A percentile compares a stretch with the other conserved stretches of the same genome.
These are phyloP conservation scores for Mesorhabditis sp. DNA, from an alignment of 2,888 invertebrate species.

Conservation along the genomic window DNA sequence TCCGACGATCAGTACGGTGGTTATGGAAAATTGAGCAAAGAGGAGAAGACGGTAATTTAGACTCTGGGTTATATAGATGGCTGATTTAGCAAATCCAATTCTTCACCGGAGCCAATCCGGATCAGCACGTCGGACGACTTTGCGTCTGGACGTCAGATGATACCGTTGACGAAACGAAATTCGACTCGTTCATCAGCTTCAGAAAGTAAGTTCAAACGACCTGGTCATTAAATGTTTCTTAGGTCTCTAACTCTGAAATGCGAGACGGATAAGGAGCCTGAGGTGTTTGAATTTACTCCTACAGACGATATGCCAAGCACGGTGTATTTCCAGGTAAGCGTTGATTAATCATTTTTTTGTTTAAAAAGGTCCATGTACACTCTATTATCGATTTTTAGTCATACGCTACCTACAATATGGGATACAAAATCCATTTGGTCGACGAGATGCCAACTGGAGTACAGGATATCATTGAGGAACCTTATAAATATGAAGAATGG, in stretches of 20 bases:
- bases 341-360: not conserved
- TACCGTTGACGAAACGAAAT: constrained; percentile 67
- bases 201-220: constrained; percentile 67
- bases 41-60: constrained; percentile 62
- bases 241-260: constrained; percentile 68
- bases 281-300: constrained; percentile 69
- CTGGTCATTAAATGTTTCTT: no score
- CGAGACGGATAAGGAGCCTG: constrained; percentile 62
- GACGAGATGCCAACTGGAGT: constrained; percentile 65
- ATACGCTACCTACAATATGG: constrained; percentile 88
- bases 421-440: constrained; percentile 85
- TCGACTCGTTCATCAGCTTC: constrained; percentile 76
- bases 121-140: constrained; percentile 71
- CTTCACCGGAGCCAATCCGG: constrained; percentile 21
- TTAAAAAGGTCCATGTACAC: no score
- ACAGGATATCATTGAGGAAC: constrained; percentile 41
- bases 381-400: constrained; percentile 67
- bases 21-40: constrained; percentile 72
- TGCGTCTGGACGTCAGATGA: constrained; percentile 73
- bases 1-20: constrained; percentile 81
- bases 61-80: not conserved
- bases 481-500: constrained; percentile 43
- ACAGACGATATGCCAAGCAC: constrained; percentile 79
- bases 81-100: constrained; percentile 33
- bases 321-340: constrained; percentile 68